These are phyloP conservation scores for Agelas oroides DNA, from an alignment of 37 sponge, comb jelly and placozoan genomes.

Conservation along the genomic window DNA sequence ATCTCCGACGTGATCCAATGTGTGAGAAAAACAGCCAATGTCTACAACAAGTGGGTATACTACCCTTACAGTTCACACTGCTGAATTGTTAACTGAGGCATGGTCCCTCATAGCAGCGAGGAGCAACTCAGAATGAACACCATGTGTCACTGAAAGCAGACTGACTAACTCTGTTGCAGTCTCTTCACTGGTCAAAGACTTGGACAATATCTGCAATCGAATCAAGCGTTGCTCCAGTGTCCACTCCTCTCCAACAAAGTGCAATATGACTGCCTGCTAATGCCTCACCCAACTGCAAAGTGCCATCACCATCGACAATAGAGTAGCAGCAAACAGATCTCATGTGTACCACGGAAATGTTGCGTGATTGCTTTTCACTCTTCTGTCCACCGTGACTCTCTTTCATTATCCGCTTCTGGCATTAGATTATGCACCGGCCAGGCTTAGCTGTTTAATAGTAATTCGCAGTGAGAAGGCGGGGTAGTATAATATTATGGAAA, in stretches of 20 bases:
- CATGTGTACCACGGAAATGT: not conserved
- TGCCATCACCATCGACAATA: too few species aligned
- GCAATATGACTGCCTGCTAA: slow-evolving; percentile 35
- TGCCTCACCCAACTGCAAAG: slow-evolving; percentile 30
- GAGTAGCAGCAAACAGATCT: too few species aligned
- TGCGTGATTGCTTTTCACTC: not conserved
- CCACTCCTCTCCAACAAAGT: slow-evolving; percentile 25
- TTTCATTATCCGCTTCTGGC: too few species aligned
- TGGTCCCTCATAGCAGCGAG: slow-evolving; percentile 39
- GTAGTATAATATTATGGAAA: too few species aligned
- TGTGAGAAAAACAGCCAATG: slow-evolving; percentile 25
- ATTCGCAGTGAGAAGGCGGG: too few species aligned
- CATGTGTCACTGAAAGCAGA: slow-evolving; percentile 16
- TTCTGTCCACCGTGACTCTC: too few species aligned
- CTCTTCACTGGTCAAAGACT: slow-evolving; percentile 17
- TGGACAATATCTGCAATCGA: slow-evolving; percentile 26
- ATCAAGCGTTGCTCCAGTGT: slow-evolving; percentile 32
- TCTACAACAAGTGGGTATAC: slow-evolving; percentile 13
- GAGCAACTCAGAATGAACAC: slow-evolving; percentile 1
- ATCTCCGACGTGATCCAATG: slow-evolving; percentile 19
- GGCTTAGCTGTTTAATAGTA: too few species aligned
- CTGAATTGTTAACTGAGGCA: slow-evolving; percentile 23
- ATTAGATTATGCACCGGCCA: too few species aligned
- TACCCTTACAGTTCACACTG: slow-evolving; percentile 21
- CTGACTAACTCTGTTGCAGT: not conserved